Percentiles rank a stretch among this genome's conserved stretches.
Conservation (phyloP, 2,888 invertebrate genomes). For the Ashinkailepas kermadecensis region DNA sequence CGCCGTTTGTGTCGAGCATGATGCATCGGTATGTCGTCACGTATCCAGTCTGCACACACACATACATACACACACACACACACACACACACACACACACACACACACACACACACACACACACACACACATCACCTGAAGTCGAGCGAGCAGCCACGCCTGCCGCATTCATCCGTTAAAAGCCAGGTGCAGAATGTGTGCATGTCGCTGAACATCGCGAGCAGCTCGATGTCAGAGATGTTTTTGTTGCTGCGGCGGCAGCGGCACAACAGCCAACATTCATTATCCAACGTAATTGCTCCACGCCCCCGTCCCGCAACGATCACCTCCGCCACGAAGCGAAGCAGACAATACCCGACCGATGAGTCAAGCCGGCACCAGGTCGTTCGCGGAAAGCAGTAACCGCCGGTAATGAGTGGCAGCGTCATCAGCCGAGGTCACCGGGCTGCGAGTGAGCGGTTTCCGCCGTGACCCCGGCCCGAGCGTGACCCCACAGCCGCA, state of each 20-base stretch:
- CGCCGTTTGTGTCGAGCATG: neutral
- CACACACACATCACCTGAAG: neutral
- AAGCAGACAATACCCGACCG: neutral
- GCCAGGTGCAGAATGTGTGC: neutral
- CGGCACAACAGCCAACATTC: neutral
- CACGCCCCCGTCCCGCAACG: neutral
- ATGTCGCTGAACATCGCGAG: neutral
- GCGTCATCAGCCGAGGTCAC: conserved; percentile 16
- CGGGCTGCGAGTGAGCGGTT: neutral
- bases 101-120: too few relatives aligned
- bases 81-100: too few relatives aligned
- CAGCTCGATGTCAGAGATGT: neutral
- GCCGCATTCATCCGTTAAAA: neutral
- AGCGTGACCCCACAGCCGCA: neutral
- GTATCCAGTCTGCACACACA: neutral
- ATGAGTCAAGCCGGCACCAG: neutral
- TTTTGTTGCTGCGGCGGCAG: neutral
- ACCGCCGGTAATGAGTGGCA: neutral
- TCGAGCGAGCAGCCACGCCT: neutral
- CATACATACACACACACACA: too few relatives aligned
- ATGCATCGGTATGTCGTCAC: too few relatives aligned
- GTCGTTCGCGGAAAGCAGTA: conserved; percentile 9
- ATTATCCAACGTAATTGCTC: neutral
- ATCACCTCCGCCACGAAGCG: neutral
- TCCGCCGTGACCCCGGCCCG: conserved; percentile 6